Percentiles rank a stretch among this genome's conserved stretches.
Evolutionary conservation across 2,888 invertebrate species (phyloP).

Genomic region (Epicampocera succincta): DNA sequence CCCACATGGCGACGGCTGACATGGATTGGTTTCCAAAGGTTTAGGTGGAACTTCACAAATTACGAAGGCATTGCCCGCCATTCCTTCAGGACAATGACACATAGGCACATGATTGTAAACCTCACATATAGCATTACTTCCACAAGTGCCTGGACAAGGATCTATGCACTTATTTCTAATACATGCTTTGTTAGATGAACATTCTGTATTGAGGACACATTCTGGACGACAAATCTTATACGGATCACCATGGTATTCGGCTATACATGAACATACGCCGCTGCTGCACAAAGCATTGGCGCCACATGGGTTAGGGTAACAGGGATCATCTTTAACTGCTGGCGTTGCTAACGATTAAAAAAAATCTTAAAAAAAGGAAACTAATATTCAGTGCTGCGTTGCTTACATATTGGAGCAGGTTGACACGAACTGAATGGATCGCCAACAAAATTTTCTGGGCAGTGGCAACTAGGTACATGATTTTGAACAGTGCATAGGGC

Average conservation of each 20-base stretch:
- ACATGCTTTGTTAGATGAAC: constrained; percentile 87
- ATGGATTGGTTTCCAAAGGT: constrained; percentile 84
- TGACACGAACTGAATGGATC: constrained; percentile 86
- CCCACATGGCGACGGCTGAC: constrained; percentile 88
- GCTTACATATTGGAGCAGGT: constrained; percentile 82
- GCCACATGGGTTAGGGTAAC: constrained; percentile 87
- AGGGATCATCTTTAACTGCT: constrained; percentile 82
- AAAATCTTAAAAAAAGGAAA: background rate
- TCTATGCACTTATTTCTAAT: constrained; percentile 88
- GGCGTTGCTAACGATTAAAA: constrained; percentile 69
- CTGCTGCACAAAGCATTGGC: constrained; percentile 86
- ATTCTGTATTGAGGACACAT: constrained; percentile 89
- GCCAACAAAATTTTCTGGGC: constrained; percentile 87
- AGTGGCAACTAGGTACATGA: constrained; percentile 89
- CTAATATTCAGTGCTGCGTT: background rate
- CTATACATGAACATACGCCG: constrained; percentile 86
- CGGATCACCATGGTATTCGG: constrained; percentile 88
- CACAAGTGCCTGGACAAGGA: constrained; percentile 91
- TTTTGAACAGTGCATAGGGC: constrained; percentile 86
- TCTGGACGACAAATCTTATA: constrained; percentile 90
- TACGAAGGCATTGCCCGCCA: constrained; percentile 88
- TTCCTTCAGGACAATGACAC: constrained; percentile 87
- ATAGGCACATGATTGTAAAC: constrained; percentile 90
- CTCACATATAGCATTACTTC: constrained; percentile 88
- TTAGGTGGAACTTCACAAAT: constrained; percentile 81